A percentile compares a stretch with the other conserved stretches of the same genome.
These are phyloP conservation scores for Philonicus albiceps DNA, from an alignment of 2,888 invertebrate genomes.

Conservation along the genomic window DNA sequence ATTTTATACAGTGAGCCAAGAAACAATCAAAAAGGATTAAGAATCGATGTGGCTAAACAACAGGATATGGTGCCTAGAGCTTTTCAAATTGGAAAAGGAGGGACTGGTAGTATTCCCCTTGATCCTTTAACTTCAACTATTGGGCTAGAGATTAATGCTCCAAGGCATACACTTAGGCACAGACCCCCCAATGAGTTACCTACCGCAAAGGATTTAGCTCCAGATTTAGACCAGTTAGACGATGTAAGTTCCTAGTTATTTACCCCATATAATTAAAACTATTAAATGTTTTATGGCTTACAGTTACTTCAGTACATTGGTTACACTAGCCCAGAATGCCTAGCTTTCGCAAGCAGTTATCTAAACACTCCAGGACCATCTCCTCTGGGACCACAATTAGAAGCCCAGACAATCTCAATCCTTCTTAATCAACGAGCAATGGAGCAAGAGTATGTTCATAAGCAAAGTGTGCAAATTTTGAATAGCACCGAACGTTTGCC, in stretches of 20 bases:
- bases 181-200: constrained; percentile 81
- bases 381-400: constrained; percentile 77
- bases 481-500: background rate
- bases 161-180: constrained; percentile 75
- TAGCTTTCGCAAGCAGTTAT: constrained; percentile 65
- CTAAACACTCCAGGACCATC: constrained; percentile 82
- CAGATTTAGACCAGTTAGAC: constrained; percentile 90
- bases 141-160: constrained; percentile 67
- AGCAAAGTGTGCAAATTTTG: constrained; percentile 53
- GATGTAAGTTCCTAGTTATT: constrained; percentile 71
- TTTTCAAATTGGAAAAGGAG: constrained; percentile 48
- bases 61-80: constrained; percentile 37
- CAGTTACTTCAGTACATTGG: constrained; percentile 90
- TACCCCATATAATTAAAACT: background rate
- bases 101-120: constrained; percentile 47
- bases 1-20: constrained; percentile 82
- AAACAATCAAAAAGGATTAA: background rate
- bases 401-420: constrained; percentile 85
- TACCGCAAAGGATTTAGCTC: constrained; percentile 79
- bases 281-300: constrained; percentile 48
- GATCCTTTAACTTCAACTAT: constrained; percentile 63
- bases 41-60: background rate
- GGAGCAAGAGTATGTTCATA: constrained; percentile 78
- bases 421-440: constrained; percentile 84
- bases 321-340: constrained; percentile 89